Evolutionary conservation across 2,113 vertebrate species (phyloP), one percentile per base, ranked within the genome.

Genomic region (Galbula dea): DNA sequence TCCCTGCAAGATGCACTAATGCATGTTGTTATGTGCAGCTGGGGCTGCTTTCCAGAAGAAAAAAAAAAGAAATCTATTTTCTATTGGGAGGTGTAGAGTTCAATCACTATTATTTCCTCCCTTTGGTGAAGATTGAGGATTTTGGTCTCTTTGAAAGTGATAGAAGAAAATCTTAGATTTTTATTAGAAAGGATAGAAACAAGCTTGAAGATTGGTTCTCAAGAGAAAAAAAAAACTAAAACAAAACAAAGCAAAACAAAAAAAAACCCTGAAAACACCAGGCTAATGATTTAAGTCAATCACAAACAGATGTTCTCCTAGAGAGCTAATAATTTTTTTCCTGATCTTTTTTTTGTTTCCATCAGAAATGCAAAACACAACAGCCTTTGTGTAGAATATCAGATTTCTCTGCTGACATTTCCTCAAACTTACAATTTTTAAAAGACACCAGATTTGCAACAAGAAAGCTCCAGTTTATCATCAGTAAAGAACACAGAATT

Each of bases 11-110:
- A 96, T 89, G 94, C 49, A 90, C 83, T 61, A 92, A 96, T 86
- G 76, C 80, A 76, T 92, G 94, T 97, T 94, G 90, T 94, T 97
- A 96, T 94, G 91, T 96, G 86, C 92, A 97, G 97, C 94, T 96
- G 93, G 83, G 94, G 91, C 91, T 22, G 15, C 92, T 96, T 96
- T 82, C 90, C 61, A 92, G 32, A 55, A 32, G 29, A 21, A 19
- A 34, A 26, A 51, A 32, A 32, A 4, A 41, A 32, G 86, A 93
- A 90, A 94, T 97, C 91, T 96, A 80, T 93, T 97, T 96, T 84
- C 79, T 71, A 81, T 59, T 76, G 79, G 83, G 85, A 94, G 83
- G 92, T 94, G 78, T 74, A 59, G 49, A 67, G 88, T 72, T 93
- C 62, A 61, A 83, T 63, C 94, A 92, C 36, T 89, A 67, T 75